These are phyloP conservation scores for Hippocampus abdominalis DNA, from an alignment of 2,113 vertebrate species.

Conservation along the genomic window DNA sequence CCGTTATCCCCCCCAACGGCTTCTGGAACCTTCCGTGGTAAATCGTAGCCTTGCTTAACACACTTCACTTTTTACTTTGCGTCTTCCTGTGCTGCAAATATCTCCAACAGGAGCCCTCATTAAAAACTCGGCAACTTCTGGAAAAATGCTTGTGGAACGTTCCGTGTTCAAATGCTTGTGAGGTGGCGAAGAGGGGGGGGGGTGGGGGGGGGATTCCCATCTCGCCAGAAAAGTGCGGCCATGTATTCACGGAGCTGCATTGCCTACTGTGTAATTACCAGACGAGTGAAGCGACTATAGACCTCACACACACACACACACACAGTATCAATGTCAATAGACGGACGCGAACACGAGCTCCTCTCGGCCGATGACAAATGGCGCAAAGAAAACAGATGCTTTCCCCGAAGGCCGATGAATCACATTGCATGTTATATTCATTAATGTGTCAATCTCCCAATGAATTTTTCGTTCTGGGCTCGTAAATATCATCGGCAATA, in stretches of 20 bases:
- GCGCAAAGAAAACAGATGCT: conserved; percentile 23
- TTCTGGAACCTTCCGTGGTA: not conserved
- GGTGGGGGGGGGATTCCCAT: conserved; percentile 55
- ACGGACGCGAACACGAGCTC: conserved; percentile 17
- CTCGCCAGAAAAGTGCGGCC: conserved; percentile 25
- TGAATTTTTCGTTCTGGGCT: not conserved
- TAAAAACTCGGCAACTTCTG: not conserved
- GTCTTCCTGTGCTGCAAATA: not conserved
- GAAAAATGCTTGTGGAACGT: conserved; percentile 25
- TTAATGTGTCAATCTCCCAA: conserved; percentile 1
- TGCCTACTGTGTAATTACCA: conserved; percentile 49
- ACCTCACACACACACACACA: conserved; percentile 18
- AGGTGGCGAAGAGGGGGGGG: not conserved
- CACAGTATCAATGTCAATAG: conserved; percentile 21
- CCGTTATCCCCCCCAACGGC: not conserved
- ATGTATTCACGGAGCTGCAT: conserved; percentile 41
- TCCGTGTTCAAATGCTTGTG: conserved; percentile 9
- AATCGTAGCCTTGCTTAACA: not conserved
- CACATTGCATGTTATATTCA: conserved; percentile 20
- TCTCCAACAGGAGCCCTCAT: not conserved
- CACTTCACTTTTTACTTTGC: not conserved
- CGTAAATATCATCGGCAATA: not conserved
- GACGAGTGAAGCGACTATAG: conserved; percentile 33
- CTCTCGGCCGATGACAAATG: conserved; percentile 35
- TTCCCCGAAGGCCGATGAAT: conserved; percentile 13